Evolutionary conservation across 2,113 vertebrate species (phyloP), one percentile per base, ranked within the genome.

Genomic region (Theristicus caerulescens): DNA sequence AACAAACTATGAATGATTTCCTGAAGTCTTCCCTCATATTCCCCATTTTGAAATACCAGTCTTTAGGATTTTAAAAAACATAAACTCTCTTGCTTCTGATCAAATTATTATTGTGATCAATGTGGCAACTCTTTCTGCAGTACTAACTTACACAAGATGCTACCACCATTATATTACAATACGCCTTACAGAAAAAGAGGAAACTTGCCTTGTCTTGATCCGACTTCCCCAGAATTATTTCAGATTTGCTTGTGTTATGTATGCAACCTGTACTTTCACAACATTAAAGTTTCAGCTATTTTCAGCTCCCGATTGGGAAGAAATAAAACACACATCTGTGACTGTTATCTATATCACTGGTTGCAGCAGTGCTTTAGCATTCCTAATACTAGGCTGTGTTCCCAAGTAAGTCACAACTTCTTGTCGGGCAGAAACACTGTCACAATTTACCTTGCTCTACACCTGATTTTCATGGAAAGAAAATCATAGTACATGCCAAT

Each of bases 161-260:
- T 84, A 32, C 34, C 65, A 74, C 32, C 12, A 62, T n/a, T 25
- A 34, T 20, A 82, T 13, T 34, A 84, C 90, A 93, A 88, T 10
- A 76, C 0, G 54, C 22, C 42, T 52, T 65, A 55, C 27, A 64
- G 44, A 82, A 82, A 83, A 72, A 65, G 47, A 57, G 52, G 67
- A 87, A 93, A 95, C 11, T 42, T 85, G 55, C 20, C 73, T 87
- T 74, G 40, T 38, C 64, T 83, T 86, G 46, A 86, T 55, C 16
- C 31, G 47, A 92, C 47, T 92, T 91, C 49, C 71, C 27, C 38
- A 82, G 58, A 96, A 93, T 51, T 65, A 82, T 29, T 94, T 96
- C 79, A 86, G 72, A 69, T 81, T 82, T 17, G 7, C 34, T 84
- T 69, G 47, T 31, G n/a, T 71, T 79, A 89, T 15, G 24, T 52